Conservation (phyloP, 2,113 vertebrate species). For the Lagopus muta region DNA sequence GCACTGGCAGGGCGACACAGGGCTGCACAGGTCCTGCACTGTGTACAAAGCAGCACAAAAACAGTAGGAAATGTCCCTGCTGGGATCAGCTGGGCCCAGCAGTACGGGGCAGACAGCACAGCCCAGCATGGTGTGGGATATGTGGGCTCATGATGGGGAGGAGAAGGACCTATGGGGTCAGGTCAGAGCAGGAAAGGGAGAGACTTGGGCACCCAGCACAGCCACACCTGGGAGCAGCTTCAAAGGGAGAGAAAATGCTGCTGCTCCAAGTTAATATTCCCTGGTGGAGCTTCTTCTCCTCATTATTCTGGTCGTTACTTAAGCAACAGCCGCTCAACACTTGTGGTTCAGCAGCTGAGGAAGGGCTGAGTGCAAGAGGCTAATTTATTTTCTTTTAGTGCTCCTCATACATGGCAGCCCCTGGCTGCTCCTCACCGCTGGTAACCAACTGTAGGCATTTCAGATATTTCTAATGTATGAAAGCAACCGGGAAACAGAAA, state of each 20-base stretch:
- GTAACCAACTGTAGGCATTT: constrained; percentile 61
- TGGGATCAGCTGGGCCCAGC: not conserved
- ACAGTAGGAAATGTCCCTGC: no score
- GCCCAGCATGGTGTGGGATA: no score
- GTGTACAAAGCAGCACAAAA: no score
- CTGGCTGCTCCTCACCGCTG: constrained; percentile 60
- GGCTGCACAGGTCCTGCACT: no score
- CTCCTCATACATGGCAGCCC: constrained; percentile 59
- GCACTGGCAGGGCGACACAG: no score
- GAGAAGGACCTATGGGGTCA: fast-evolving
- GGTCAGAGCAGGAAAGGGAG: not conserved
- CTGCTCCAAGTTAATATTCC: constrained; percentile 21
- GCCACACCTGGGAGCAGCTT: fast-evolving
- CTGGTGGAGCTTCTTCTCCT: not conserved
- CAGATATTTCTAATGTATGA: constrained; percentile 55
- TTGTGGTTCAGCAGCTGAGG: not conserved
- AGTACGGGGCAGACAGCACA: not conserved
- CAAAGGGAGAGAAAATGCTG: not conserved
- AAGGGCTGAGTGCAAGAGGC: constrained; percentile 63
- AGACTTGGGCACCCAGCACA: fast-evolving
- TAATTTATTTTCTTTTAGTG: constrained; percentile 69
- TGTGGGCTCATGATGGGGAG: not conserved
- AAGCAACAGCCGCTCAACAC: constrained; percentile 54
- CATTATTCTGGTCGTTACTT: constrained; percentile 61
- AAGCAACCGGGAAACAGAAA: constrained; percentile 62